These are phyloP conservation scores for Zaprionus davidi DNA, from an alignment of 1,140 invertebrate genomes.

Conservation along the genomic window DNA sequence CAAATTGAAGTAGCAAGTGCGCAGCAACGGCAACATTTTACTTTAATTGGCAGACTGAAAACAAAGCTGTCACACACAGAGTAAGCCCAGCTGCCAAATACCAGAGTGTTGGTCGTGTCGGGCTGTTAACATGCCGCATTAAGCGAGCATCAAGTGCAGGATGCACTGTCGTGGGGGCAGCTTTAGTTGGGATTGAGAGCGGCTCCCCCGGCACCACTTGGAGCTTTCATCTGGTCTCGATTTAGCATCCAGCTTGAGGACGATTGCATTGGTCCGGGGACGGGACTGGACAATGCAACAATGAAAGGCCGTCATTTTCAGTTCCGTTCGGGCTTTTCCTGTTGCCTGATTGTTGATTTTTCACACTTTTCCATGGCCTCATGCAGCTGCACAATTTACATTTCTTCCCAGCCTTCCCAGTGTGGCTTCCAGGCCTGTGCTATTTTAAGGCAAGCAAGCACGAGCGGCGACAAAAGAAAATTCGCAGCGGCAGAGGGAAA, in stretches of 20 bases:
- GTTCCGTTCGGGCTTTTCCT: conserved; percentile 12
- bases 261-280: conserved; percentile 35
- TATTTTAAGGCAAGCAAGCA: background rate
- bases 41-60: conserved; percentile 40
- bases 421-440: conserved; percentile 16
- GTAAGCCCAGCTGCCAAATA: conserved; percentile 38
- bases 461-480: background rate
- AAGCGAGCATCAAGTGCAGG: conserved; percentile 70
- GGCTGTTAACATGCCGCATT: conserved; percentile 63
- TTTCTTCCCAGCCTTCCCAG: conserved; percentile 43
- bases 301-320: conserved; percentile 49
- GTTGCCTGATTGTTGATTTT: conserved; percentile 50
- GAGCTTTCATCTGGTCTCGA: background rate
- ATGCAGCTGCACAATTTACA: conserved; percentile 65
- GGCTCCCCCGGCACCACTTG: background rate
- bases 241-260: conserved; percentile 12
- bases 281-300: conserved; percentile 21
- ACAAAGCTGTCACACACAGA: conserved; percentile 18
- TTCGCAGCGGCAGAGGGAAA: conserved; percentile 48
- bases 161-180: background rate
- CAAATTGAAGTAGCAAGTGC: conserved; percentile 33
- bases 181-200: background rate
- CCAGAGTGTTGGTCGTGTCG: conserved; percentile 48
- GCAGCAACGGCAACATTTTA: conserved; percentile 26
- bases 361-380: conserved; percentile 24